Percentiles rank a stretch among this genome's conserved stretches.
Evolutionary conservation across 1,140 invertebrate genomes (phyloP).

Genomic region (Propsilocerus akamusi): DNA sequence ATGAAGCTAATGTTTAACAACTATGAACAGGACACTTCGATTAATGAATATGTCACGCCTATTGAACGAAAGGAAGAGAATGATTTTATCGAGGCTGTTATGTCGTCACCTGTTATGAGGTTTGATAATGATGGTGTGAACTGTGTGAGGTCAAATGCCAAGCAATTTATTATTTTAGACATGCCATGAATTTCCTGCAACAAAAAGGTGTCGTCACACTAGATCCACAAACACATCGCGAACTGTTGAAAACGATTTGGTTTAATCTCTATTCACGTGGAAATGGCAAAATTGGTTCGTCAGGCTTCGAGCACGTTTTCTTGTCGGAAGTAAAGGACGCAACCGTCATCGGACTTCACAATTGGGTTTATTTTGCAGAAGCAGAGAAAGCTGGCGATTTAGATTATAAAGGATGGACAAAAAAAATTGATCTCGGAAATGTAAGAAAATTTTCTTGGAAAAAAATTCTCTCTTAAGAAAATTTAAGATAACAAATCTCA

Average conservation of each 20-base stretch:
- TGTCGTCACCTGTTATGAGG: slow-evolving; percentile 51
- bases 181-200: slow-evolving; percentile 9
- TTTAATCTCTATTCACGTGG: slow-evolving; percentile 65
- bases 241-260: slow-evolving; percentile 57
- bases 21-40: slow-evolving; percentile 49
- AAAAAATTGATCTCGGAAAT: slow-evolving; percentile 44
- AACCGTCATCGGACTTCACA: slow-evolving; percentile 66
- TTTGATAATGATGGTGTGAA: neutral
- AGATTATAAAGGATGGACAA: slow-evolving; percentile 67
- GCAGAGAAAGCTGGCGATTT: slow-evolving; percentile 42
- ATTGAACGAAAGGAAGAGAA: slow-evolving; percentile 56
- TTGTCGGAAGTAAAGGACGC: slow-evolving; percentile 60
- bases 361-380: slow-evolving; percentile 69
- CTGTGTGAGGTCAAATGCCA: neutral
- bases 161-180: neutral
- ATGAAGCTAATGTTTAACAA: slow-evolving; percentile 52
- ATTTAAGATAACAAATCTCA: slow-evolving; percentile 16
- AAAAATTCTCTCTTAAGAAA: neutral
- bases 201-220: slow-evolving; percentile 28
- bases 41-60: slow-evolving; percentile 58
- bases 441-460: slow-evolving; percentile 29
- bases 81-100: slow-evolving; percentile 51
- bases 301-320: slow-evolving; percentile 76
- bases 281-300: slow-evolving; percentile 52
- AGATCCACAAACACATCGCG: slow-evolving; percentile 46